Base-by-base conservation (phyloP, 2,797 vertebrate genomes). In the Sarcoramphus papa region DNA sequence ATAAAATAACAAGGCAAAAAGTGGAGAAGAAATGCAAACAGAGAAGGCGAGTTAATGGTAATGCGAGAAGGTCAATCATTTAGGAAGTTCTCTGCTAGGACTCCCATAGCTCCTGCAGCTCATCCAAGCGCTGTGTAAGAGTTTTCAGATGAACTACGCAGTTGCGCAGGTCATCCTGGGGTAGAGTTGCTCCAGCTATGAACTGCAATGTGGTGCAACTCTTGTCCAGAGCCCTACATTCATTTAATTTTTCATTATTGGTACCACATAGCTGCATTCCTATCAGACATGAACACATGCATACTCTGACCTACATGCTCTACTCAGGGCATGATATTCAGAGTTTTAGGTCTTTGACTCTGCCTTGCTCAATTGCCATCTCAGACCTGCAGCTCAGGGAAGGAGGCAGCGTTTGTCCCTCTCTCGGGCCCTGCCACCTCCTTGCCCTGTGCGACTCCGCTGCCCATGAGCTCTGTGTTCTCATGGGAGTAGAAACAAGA, bases 1-100 rank as follows among this genome's bases (percentile, higher is more conserved):
- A 33, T 73, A 81, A 93, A 95, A 93, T 72, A 92, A 84, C 68
- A 89, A 82, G 75, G 78, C 85, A 54, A 68, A 51, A 83, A 67
- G 54, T 18, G 51, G 28, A 50, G 63, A 73, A 78, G 90, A 69
- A 84, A 76, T 22, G 67, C 59, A 67, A 85, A 48, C 17, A 9
- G 67, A 25, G 62, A 54, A 59, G 53, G 79, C n/a, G 92, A 95
- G 67, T 40, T 86, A 81, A 93, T 3, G 11, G 92, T 17, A 88
- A 81, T 3, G 69, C 0, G 7, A 97, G 94, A 93, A 86, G 92
- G 93, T 84, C 90, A 60, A 6, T 63, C 53, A 21, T 22, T 81
- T 48, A 30, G 79, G 89, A 88, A 47, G 28, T 43, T 81, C 62
- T 86, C 43, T 89, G 65, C 50, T 74, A 81, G 76, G 69, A 48